Conservation (phyloP, 2,797 vertebrate species). For the Lerista edwardsae region DNA sequence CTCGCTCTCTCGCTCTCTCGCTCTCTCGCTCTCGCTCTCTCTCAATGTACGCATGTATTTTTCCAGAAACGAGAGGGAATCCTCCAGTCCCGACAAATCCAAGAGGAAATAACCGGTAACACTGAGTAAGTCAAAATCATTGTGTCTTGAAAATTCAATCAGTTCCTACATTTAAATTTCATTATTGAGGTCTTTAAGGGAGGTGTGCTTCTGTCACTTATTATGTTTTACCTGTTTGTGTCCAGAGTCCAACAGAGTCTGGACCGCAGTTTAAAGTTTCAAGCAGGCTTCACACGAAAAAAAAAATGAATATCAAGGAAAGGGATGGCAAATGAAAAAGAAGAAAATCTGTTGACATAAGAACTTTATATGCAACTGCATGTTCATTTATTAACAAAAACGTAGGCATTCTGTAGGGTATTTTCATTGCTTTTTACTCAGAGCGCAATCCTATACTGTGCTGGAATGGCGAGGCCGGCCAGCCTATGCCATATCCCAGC, state of each 20-base stretch:
- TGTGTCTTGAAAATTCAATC: slow-evolving; percentile 71
- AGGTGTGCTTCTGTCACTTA: slow-evolving; percentile 70
- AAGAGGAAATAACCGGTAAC: slow-evolving; percentile 98
- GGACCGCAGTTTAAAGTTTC: slow-evolving; percentile 51
- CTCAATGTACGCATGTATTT: background rate
- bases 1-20: too few species aligned
- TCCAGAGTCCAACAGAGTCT: too few species aligned
- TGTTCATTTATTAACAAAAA: background rate
- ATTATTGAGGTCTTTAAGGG: slow-evolving; percentile 73
- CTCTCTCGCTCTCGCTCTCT: background rate
- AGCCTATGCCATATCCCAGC: too few species aligned
- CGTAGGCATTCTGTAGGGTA: background rate
- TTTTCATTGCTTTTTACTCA: background rate
- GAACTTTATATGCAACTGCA: too few species aligned
- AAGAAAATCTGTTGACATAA: background rate
- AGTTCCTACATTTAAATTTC: slow-evolving; percentile 79
- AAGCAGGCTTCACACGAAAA: slow-evolving; percentile 70
- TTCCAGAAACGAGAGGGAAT: slow-evolving; percentile 97
- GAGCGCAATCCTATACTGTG: too few species aligned
- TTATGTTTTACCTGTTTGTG: slow-evolving; percentile 70
- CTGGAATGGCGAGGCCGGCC: too few species aligned
- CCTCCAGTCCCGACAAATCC: slow-evolving; percentile 95
- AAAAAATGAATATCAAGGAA: slow-evolving; percentile 61
- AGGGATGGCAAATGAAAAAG: slow-evolving; percentile 57
- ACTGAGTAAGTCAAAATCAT: slow-evolving; percentile 89